Evolutionary conservation across 2,888 invertebrate species (phyloP).

Genomic region (Cheilosia impressa): DNA sequence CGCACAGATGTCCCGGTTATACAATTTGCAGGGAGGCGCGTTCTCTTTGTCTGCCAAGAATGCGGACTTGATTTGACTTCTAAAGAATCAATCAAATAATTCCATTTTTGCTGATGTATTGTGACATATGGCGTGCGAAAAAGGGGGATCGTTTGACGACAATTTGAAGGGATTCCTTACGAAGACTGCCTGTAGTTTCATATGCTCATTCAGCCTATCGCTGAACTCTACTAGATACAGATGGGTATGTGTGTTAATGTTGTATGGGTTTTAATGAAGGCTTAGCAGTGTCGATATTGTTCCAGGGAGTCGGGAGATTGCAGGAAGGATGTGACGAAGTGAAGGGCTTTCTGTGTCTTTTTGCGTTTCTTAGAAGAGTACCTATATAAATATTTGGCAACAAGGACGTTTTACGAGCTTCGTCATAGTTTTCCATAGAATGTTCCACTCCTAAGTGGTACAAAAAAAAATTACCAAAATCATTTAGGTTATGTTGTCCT

Average conservation of each 20-base stretch:
- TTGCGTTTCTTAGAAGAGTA: no score
- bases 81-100: conserved; percentile 51
- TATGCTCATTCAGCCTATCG: no score
- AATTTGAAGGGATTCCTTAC: conserved; percentile 34
- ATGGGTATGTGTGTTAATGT: not conserved
- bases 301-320: not conserved
- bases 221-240: no score
- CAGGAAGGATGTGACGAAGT: not conserved
- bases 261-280: conserved; percentile 29
- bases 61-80: conserved; percentile 52
- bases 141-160: conserved; percentile 10
- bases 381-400: no score
- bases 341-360: not conserved
- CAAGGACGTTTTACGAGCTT: no score
- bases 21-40: not conserved
- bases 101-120: conserved; percentile 21
- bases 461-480: no score
- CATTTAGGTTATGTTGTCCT: no score
- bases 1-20: conserved; percentile 26
- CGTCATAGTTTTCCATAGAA: no score
- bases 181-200: no score
- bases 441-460: no score
- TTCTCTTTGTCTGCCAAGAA: conserved; percentile 30
- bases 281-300: not conserved
- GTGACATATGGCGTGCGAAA: conserved; percentile 31